These are phyloP conservation scores for Muraenolepis orangiensis DNA, from an alignment of 2,797 vertebrate genomes.

Conservation along the genomic window DNA sequence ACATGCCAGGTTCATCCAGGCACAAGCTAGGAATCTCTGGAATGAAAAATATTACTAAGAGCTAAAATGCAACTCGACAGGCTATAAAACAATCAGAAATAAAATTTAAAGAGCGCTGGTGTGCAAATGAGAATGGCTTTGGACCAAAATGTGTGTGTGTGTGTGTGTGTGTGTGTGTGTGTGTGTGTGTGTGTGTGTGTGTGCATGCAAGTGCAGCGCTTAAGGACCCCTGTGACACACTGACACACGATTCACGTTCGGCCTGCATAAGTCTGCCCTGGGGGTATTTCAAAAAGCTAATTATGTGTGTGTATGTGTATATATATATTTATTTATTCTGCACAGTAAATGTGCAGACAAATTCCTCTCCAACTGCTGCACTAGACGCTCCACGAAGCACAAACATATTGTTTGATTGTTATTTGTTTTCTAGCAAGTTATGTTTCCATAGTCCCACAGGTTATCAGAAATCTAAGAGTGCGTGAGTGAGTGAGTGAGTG, in stretches of 20 bases:
- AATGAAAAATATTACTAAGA: not conserved
- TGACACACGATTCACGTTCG: too few relatives aligned
- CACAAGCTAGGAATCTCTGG: too few relatives aligned
- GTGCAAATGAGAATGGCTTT: not conserved
- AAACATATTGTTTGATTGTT: not conserved
- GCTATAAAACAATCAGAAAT: not conserved
- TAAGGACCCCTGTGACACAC: too few relatives aligned
- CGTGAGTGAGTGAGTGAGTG: not conserved
- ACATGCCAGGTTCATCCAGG: too few relatives aligned
- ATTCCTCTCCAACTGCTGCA: not conserved
- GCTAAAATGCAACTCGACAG: not conserved
- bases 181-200: slow-evolving; percentile 11
- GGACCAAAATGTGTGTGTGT: not conserved
- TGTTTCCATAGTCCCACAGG: not conserved
- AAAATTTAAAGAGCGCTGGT: not conserved
- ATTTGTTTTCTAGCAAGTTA: not conserved
- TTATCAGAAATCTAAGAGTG: not conserved
- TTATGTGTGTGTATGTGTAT: not conserved
- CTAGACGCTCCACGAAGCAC: not conserved
- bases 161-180: slow-evolving; percentile 3
- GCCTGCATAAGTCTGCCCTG: too few relatives aligned
- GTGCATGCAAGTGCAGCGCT: too few relatives aligned
- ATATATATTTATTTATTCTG: too few relatives aligned
- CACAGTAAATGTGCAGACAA: too few relatives aligned
- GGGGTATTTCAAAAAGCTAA: too few relatives aligned